Conservation (phyloP, 2,113 vertebrate genomes). For the Peromyscus polionotus region DNA sequence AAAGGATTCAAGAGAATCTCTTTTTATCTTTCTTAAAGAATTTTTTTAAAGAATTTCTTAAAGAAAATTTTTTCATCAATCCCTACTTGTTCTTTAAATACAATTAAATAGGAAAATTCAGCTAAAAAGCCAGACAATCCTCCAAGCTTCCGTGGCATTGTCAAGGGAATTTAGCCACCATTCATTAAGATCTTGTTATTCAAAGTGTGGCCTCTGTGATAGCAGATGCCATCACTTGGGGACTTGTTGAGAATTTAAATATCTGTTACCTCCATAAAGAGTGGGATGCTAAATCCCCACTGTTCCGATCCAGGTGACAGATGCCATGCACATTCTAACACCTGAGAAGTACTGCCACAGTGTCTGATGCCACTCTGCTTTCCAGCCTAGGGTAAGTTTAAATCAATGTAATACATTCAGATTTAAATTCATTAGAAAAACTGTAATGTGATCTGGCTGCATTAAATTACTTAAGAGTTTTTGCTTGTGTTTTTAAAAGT, state of each 20-base stretch:
- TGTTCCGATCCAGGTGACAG: not conserved
- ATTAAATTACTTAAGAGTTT: not conserved
- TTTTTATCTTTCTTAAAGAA: not conserved
- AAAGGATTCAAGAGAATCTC: not conserved
- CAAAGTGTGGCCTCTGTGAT: not conserved
- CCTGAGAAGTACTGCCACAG: not conserved
- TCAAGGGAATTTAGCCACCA: not conserved
- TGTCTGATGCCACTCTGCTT: constrained; percentile 8
- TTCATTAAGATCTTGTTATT: not conserved
- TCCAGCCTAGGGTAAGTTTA: not conserved
- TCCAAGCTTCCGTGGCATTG: not conserved
- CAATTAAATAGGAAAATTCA: constrained; percentile 38
- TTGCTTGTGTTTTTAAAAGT: not conserved
- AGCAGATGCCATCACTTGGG: not conserved
- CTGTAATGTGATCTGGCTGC: not conserved
- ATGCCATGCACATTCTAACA: not conserved
- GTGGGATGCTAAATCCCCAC: not conserved
- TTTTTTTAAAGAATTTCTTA: not conserved
- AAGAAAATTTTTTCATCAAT: constrained; percentile 32
- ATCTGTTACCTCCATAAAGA: not conserved
- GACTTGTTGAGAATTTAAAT: not conserved
- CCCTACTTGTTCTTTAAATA: constrained; percentile 10
- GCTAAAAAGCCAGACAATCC: not conserved
- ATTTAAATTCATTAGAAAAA: not conserved
- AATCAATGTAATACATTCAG: not conserved